Base-by-base conservation (phyloP, 2,888 invertebrate genomes). In the Drosophila multiciliata region DNA sequence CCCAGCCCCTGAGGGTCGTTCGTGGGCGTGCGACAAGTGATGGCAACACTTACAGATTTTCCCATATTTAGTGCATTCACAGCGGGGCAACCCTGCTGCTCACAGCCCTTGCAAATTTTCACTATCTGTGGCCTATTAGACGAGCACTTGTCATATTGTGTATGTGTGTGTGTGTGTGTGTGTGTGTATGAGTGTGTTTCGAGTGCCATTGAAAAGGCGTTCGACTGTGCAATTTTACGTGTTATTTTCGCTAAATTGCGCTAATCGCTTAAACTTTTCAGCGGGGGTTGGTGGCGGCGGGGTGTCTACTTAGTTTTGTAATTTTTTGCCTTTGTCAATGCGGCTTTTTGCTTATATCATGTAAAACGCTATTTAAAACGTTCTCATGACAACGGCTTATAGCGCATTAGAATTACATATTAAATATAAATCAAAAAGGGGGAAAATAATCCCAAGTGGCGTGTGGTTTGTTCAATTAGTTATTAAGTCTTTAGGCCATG, bases 211-310 rank as follows among this genome's bases (percentile, higher is more conserved):
- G 83, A 77, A 66, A 82, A 86, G 66, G 91, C 89, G 88, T 85
- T 87, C 78, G 84, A 85, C 88, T 91, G 90, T 64, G 81, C 80
- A 82, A 87, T 87, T 87, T 90, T 67, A 77, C 82, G 76, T 88
- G 87, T 87, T 87, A 83, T 88, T 77, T 89, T 82, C 82, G 89
- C 85, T 90, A 87, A 90, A 90, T 86, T 89, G 90, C 83, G 75
- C 80, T 90, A 86, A 90, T 80, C 83, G 78, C 77, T 87, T 87
- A 75, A 85, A 85, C 79, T 89, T 88, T 88, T 88, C 69, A 80
- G 58, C 66, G 57, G 35, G 12, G 52, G 45, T 45, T 45, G 50
- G 23, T 11, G 59, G 20, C 15, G 32, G 48, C 45, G 15, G 23
- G 6, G 26, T 29, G 38, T 38, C 52, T 49, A 48, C 73, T 80